These are phyloP conservation scores for Galagoides demidoff DNA, from an alignment of 2,797 vertebrate genomes.

Conservation along the genomic window DNA sequence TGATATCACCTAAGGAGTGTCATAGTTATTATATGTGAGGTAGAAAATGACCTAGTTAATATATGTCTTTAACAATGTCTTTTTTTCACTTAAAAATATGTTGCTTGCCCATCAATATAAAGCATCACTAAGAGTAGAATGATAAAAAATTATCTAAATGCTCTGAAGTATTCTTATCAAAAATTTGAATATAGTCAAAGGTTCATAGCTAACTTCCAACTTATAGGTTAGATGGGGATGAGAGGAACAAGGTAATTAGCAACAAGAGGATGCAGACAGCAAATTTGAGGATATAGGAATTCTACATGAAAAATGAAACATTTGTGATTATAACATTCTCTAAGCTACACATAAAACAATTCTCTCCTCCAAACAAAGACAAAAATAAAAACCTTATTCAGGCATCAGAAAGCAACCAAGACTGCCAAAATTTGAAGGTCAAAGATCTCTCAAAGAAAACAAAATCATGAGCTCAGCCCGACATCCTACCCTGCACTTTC, in stretches of 20 bases:
- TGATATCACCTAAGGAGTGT: background rate
- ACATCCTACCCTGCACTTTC: background rate
- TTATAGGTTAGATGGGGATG: background rate
- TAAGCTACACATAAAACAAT: background rate
- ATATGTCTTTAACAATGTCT: background rate
- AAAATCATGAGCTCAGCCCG: background rate
- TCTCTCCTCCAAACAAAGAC: background rate
- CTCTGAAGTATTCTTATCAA: background rate
- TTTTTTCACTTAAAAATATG: background rate
- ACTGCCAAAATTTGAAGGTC: background rate
- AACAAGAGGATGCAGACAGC: background rate
- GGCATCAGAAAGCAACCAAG: background rate
- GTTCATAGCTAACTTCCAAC: background rate
- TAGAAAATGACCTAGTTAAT: rapidly evolving
- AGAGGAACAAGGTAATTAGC: background rate
- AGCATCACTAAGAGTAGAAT: background rate
- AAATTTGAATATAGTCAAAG: background rate
- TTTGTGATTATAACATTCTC: background rate
- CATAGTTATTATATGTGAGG: rapidly evolving
- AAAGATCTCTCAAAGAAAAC: background rate
- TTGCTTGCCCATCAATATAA: background rate
- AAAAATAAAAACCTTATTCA: background rate
- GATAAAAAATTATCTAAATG: background rate
- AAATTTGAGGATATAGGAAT: background rate
- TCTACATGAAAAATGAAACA: background rate